Evolutionary conservation across 2,797 vertebrate species (phyloP).

Genomic region (Emydoidea blandingii): DNA sequence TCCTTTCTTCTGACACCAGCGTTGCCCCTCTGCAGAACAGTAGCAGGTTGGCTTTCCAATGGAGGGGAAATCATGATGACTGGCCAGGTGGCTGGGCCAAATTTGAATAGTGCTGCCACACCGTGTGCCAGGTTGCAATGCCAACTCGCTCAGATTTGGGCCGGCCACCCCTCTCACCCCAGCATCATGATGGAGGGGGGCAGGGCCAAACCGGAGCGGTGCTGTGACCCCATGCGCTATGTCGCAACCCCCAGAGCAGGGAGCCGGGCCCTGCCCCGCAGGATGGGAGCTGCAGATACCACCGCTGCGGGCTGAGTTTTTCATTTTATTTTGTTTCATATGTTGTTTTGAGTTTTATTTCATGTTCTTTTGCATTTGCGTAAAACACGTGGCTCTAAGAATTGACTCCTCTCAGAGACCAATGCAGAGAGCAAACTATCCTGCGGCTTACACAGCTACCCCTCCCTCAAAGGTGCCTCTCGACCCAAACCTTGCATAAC

Average conservation of each 20-base stretch:
- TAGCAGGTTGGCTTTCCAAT: neutral
- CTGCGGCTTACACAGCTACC: neutral
- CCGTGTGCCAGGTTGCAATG: neutral
- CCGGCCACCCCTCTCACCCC: neutral
- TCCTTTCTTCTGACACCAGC: neutral
- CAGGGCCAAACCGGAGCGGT: neutral
- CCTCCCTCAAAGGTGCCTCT: neutral
- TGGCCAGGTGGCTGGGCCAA: neutral
- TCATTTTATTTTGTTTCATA: neutral
- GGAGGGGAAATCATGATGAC: neutral
- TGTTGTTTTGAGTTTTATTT: neutral
- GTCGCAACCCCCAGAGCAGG: rapidly evolving
- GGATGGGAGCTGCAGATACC: neutral
- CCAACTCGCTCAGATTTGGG: neutral
- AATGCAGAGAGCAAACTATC: neutral
- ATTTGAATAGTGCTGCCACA: too few relatives aligned
- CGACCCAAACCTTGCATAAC: neutral
- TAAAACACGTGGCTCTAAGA: neutral
- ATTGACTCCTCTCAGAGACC: neutral
- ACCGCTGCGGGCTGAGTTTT: neutral
- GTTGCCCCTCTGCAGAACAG: neutral
- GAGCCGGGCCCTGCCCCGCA: neutral
- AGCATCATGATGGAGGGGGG: neutral
- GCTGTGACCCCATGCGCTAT: neutral
- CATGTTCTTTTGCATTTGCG: neutral